A percentile compares a stretch with the other conserved stretches of the same genome.
Conservation (phyloP, 2,888 invertebrate genomes). For the Tyria jacobaeae region DNA sequence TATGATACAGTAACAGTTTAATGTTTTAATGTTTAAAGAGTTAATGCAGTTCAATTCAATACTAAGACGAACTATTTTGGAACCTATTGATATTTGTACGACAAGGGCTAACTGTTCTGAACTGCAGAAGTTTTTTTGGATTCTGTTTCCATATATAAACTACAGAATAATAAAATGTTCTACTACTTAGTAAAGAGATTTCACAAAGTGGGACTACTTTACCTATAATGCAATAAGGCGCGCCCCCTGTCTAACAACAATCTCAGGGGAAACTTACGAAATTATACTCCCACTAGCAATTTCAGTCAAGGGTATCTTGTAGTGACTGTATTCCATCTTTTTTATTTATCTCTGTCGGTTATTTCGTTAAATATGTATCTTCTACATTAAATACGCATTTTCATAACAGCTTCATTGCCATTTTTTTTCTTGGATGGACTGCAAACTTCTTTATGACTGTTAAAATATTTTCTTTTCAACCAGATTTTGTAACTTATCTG, state of each 20-base stretch:
- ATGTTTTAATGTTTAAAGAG: too few species aligned
- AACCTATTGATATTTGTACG: background rate
- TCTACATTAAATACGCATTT: background rate
- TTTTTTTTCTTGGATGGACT: background rate
- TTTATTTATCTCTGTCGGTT: constrained; percentile 40
- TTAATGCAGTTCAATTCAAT: background rate
- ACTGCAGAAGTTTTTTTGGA: too few species aligned
- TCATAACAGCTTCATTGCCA: background rate
- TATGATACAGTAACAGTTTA: background rate
- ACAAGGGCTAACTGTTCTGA: too few species aligned
- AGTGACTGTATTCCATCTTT: constrained; percentile 29
- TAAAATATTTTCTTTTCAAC: background rate
- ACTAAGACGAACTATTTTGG: background rate
- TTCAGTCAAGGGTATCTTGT: constrained; percentile 18
- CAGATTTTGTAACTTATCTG: too few species aligned
- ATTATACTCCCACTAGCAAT: constrained; percentile 51
- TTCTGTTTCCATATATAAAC: background rate
- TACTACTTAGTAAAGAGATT: too few species aligned
- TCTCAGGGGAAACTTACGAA: constrained; percentile 60
- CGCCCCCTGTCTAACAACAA: constrained; percentile 26
- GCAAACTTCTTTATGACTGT: background rate
- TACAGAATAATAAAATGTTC: too few species aligned
- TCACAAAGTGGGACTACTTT: too few species aligned
- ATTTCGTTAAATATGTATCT: background rate
- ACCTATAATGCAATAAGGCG: constrained; percentile 2